A percentile compares a stretch with the other conserved stretches of the same genome.
These are phyloP conservation scores for Polia nebulosa DNA, from an alignment of 2,888 invertebrate genomes.

Conservation along the genomic window DNA sequence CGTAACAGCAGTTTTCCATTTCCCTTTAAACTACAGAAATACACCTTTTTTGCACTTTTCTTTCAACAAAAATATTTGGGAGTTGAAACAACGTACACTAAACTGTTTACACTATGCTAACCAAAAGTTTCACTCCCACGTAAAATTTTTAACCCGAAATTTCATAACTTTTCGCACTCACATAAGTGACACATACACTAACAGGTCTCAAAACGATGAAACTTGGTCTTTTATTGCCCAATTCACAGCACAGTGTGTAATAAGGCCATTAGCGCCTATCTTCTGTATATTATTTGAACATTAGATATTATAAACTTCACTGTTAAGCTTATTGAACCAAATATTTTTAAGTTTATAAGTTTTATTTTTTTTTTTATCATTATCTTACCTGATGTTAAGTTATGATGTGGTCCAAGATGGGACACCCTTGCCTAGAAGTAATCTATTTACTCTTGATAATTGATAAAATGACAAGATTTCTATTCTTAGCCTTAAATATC, in stretches of 20 bases:
- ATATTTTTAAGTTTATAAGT: no score
- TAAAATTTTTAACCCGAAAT: background rate
- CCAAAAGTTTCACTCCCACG: slow-evolving; percentile 28
- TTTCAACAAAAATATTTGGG: no score
- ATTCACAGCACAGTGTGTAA: slow-evolving; percentile 50
- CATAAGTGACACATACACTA: slow-evolving; percentile 20
- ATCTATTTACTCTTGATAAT: no score
- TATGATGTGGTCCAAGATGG: no score
- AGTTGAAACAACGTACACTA: no score
- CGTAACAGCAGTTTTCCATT: no score
- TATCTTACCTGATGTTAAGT: no score
- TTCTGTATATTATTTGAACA: slow-evolving; percentile 11
- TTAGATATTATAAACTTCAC: slow-evolving; percentile 13
- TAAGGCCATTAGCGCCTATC: slow-evolving; percentile 41
- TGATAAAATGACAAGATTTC: background rate
- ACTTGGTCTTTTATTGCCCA: slow-evolving; percentile 50
- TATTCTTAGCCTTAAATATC: background rate
- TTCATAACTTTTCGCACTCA: slow-evolving; percentile 41
- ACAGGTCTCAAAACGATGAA: slow-evolving; percentile 25
- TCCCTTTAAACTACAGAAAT: no score
- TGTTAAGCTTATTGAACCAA: background rate
- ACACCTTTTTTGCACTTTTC: no score
- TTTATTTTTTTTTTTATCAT: no score
- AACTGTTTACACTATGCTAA: slow-evolving; percentile 1
- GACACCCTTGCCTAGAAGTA: no score